Percentiles rank a stretch among this genome's conserved stretches.
Conservation (phyloP, 2,888 invertebrate species). For the Coelogynopora nodosa region DNA sequence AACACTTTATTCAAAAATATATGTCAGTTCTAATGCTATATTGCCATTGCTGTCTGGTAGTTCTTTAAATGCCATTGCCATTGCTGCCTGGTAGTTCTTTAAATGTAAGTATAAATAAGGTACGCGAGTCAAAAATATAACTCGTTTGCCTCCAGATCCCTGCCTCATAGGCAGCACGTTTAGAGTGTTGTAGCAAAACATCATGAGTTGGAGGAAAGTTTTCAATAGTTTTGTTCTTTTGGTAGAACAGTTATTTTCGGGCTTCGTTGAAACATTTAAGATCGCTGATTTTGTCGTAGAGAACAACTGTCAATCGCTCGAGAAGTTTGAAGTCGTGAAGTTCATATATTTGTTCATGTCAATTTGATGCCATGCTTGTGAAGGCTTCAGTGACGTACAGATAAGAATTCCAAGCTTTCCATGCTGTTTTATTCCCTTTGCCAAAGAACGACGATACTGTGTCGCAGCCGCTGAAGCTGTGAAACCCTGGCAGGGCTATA, state of each 20-base stretch:
- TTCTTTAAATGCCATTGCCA: no score
- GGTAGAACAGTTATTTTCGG: not conserved
- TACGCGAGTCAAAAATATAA: not conserved
- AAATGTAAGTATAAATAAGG: not conserved
- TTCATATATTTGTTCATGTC: not conserved
- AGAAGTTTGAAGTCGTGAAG: not conserved
- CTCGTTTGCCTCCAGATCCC: not conserved
- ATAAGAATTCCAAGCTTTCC: not conserved
- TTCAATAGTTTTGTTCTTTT: no score
- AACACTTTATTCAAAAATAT: not conserved
- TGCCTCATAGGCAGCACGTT: no score
- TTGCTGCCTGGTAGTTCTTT: not conserved
- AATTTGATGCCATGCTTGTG: not conserved
- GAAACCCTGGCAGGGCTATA: not conserved
- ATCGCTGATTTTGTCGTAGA: not conserved
- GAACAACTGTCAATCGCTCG: not conserved
- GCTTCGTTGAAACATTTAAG: not conserved
- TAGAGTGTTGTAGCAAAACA: no score
- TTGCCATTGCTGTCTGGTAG: no score
- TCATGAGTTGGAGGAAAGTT: not conserved
- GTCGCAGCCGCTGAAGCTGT: not conserved
- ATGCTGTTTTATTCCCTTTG: not conserved
- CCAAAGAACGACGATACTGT: not conserved
- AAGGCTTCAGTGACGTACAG: not conserved
- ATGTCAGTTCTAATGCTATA: not conserved